Base-by-base conservation (phyloP, 2,888 invertebrate species). In the Drosophila macrothrix region DNA sequence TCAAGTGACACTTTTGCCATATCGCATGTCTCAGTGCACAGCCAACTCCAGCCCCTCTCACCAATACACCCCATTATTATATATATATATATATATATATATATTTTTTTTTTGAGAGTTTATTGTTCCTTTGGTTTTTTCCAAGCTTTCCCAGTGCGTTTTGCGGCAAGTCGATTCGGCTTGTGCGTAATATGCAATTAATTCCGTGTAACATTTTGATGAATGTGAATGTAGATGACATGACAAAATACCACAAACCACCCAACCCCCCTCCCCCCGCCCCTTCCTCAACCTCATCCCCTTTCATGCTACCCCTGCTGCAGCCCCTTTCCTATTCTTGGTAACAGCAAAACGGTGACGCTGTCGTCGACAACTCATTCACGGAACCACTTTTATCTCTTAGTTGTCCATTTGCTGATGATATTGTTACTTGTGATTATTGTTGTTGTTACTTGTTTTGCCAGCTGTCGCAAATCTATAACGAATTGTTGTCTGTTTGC, bases 111-210 rank as follows among this genome's bases (percentile, higher is more conserved):
- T 22, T 46, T 41, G 25, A 16, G 65, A 65, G 72, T 76, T 76
- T 78, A 63, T 65, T 64, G 50, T 31, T 52, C 60, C 59, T 56
- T 62, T 61, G 60, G 61, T 63, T 68, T 66, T 74, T 80, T 77
- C 67, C 65, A 62, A 74, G 76, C 67, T 71, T 65, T 72, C 50
- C 29, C 56, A n/a, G 43, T 37, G 16, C 12, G 16, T 35, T 65
- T 61, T 66, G 52, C 50, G 60, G 49, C 63, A 56, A 67, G 72
- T 75, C 80, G 62, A 33, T 67, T 80, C 69, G 70, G 58, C 37
- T 84, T 76, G 76, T 79, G 87, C 87, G 89, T 81, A 79, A 86
- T 84, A 79, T 84, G 79, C 84, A 89, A 84, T 86, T 86, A 87
- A 88, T 86, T 86, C 65, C 69, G 59, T 46, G 61, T 61, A 73